Percentiles rank a stretch among this genome's conserved stretches.
Evolutionary conservation across 2,113 vertebrate genomes (phyloP).

Genomic region (Zosterops pallidus): DNA sequence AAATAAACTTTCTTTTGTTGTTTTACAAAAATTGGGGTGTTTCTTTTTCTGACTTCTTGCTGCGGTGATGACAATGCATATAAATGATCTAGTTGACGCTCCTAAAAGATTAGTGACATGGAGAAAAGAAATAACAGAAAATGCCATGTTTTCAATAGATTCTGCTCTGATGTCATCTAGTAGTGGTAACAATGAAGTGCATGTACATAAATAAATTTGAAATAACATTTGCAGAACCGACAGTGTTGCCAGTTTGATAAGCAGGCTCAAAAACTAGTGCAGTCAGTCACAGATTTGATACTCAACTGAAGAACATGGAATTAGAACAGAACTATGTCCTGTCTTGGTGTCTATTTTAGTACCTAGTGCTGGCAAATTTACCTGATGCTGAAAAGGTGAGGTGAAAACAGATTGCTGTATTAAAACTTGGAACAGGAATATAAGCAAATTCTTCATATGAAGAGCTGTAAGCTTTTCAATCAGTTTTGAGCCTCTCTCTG

Average conservation of each 20-base stretch:
- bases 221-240: neutral
- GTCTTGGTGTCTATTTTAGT: conserved; percentile 83
- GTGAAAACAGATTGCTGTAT: conserved; percentile 87
- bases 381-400: conserved; percentile 87
- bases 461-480: neutral
- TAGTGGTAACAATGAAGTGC: neutral
- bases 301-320: conserved; percentile 84
- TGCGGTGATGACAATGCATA: neutral
- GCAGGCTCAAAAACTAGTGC: neutral
- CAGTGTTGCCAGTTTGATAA: neutral
- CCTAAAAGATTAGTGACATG: neutral
- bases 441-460: conserved; percentile 76
- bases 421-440: conserved; percentile 73
- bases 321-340: conserved; percentile 84
- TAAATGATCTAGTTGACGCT: neutral
- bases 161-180: neutral
- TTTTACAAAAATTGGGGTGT: neutral
- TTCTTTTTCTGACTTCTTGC: neutral
- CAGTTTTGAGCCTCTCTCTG: neutral
- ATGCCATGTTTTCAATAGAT: neutral
- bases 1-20: neutral
- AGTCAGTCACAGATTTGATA: conserved; percentile 64
- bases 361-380: conserved; percentile 85
- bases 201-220: neutral
- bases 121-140: neutral